Evolutionary conservation across 2,113 vertebrate species (phyloP), one percentile per base, ranked within the genome.

Genomic region (Ardeotis arabs): DNA sequence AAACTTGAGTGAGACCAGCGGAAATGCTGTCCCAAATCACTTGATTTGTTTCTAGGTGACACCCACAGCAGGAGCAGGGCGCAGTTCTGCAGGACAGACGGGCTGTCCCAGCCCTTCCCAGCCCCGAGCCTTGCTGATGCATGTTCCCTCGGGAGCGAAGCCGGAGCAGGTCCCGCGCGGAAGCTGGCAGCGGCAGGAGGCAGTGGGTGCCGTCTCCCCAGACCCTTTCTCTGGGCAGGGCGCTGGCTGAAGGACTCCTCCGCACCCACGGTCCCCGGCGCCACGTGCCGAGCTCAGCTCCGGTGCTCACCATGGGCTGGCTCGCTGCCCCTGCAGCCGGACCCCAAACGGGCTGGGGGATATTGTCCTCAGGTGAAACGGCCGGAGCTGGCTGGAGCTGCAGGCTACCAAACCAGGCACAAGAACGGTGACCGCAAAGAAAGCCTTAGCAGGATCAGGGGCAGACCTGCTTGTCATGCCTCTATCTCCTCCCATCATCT

Each of bases 151-250:
- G 1, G 21, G 21, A 90, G 18, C 3, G 4, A 53, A 79, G 50
- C 21, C 18, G 9, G 28, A 37, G 64, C 9, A 58, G 77, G 31
- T 23, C 24, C 24, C 0, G 0, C 1, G 3, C 19, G 2, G 19
- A 39, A 2, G 63, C 80, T 52, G 77, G 50, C 28, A 37, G 52
- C 24, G 31, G 49, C 33, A n/a, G 70, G 39, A 49, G 66, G 53
- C 41, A 53, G 44, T 0, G 0, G 60, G 31, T 3, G 5, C 28
- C 21, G 2, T 27, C 27, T 3, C 27, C 47, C 33, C n/a, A 44
- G 35, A 20, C 39, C 50, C 49, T 4, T n/a, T 41, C n/a, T 37
- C 45, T 19, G 21, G 17, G 28, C 55, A 18, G 37, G 59, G 21
- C 5, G 3, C 22, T 10, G 47, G 31, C 47, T 18, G 35, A 37